phyloP scores from a whole-genome alignment of 2,888 invertebrate genomes.

The Drymonia ruficornis region DNA sequence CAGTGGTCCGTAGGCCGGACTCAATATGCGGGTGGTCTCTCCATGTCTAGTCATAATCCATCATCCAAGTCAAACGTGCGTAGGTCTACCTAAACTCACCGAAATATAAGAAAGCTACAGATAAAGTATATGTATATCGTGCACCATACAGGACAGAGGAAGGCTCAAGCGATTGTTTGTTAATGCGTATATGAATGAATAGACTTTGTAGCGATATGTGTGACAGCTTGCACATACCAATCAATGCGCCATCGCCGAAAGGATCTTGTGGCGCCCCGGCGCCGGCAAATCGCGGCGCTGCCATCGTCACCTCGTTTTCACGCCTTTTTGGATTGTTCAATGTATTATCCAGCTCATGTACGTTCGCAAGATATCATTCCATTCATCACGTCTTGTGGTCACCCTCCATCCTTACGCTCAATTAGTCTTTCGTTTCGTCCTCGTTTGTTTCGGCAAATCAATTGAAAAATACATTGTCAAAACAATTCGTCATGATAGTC shows the following conservation, averaged over 20 bases:
- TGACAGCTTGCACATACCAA: neutral
- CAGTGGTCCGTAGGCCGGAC: too few relatives aligned
- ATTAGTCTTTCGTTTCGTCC: slow-evolving; percentile 7
- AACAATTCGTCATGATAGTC: slow-evolving; percentile 17
- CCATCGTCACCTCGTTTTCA: slow-evolving; percentile 14
- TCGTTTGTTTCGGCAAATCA: slow-evolving; percentile 7
- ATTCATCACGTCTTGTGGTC: neutral
- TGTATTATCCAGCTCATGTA: slow-evolving; percentile 9
- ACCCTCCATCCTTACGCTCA: neutral
- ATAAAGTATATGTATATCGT: too few relatives aligned
- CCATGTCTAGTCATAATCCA: too few relatives aligned
- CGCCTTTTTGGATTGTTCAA: slow-evolving; percentile 22
- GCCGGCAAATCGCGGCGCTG: slow-evolving; percentile 24
- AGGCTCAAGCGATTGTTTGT: slow-evolving; percentile 1
- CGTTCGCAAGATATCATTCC: slow-evolving; percentile 7
- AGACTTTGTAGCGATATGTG: neutral
- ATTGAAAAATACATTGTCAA: neutral
- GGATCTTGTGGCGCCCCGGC: slow-evolving; percentile 14
- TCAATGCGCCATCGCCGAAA: slow-evolving; percentile 8
- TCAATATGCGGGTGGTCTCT: too few relatives aligned
- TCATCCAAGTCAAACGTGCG: too few relatives aligned
- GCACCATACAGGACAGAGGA: neutral
- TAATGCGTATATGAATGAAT: slow-evolving; percentile 21
- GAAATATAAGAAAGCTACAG: neutral
- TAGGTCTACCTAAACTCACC: neutral